Conservation (phyloP, 2,888 invertebrate species). For the Tachystola acroxantha region DNA sequence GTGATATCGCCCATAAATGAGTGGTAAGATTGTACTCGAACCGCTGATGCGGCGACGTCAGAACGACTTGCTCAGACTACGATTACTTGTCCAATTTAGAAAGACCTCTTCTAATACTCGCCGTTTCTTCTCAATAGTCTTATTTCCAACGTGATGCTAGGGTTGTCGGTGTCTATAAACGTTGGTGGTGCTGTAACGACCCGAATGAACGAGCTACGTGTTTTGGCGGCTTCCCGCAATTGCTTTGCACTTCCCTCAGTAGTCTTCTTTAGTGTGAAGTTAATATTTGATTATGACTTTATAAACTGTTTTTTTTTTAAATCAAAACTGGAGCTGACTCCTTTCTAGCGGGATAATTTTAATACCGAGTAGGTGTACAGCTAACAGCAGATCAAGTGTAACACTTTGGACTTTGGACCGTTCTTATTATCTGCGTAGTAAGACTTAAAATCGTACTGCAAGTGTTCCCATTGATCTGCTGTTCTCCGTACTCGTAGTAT, state of each 20-base stretch:
- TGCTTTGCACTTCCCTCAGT: constrained; percentile 46
- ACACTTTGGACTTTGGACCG: too few species aligned
- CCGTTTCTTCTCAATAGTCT: constrained; percentile 2
- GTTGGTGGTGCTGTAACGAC: constrained; percentile 50
- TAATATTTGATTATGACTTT: background rate
- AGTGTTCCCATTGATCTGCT: too few species aligned
- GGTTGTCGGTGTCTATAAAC: constrained; percentile 31
- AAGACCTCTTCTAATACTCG: constrained; percentile 35
- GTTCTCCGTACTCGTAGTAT: too few species aligned
- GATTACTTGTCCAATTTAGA: constrained; percentile 46
- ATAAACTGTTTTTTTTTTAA: too few species aligned
- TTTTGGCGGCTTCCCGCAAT: constrained; percentile 64
- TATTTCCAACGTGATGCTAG: constrained; percentile 10
- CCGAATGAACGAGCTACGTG: constrained; percentile 68
- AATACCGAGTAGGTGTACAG: too few species aligned
- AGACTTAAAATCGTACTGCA: too few species aligned
- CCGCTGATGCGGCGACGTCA: constrained; percentile 63
- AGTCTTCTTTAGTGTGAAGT: background rate
- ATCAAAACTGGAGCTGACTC: too few species aligned
- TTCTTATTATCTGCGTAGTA: too few species aligned
- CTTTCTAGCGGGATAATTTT: too few species aligned
- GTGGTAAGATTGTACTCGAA: constrained; percentile 47
- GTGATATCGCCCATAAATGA: constrained; percentile 51
- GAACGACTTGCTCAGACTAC: constrained; percentile 57
- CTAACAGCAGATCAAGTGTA: too few species aligned